phyloP scores from a whole-genome alignment of 2,888 invertebrate species.

The Clostera curtula region DNA sequence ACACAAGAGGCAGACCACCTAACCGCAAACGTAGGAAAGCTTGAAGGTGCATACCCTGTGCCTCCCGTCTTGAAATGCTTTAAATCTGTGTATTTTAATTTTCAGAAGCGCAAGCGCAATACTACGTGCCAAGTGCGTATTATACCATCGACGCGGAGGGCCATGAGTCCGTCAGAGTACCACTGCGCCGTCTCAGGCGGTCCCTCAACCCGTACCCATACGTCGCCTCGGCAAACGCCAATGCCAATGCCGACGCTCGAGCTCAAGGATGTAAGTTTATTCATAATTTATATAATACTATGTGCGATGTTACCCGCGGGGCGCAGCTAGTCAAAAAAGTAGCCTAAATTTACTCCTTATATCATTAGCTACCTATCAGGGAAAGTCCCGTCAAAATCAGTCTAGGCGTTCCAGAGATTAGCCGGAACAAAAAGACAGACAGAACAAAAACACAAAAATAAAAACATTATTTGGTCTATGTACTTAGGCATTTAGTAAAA shows the following conservation, averaged over 20 bases:
- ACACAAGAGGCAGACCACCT: no score
- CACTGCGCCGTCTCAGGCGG: constrained; percentile 57
- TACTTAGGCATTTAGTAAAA: no score
- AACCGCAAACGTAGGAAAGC: no score
- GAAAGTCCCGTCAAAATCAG: no score
- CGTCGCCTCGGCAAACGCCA: constrained; percentile 27
- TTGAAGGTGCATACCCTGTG: no score
- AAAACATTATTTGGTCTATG: no score
- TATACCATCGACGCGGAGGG: constrained; percentile 75
- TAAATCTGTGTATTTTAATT: no score
- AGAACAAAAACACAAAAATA: no score
- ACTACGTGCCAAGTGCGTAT: constrained; percentile 75
- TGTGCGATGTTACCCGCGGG: not conserved
- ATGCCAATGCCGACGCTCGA: constrained; percentile 26
- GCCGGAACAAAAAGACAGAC: no score
- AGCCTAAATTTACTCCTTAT: not conserved
- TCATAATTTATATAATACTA: not conserved
- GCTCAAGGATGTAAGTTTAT: constrained; percentile 34
- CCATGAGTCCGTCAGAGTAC: constrained; percentile 65
- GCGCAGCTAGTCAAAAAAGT: not conserved
- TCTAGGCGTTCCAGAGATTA: no score
- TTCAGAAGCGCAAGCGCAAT: constrained; percentile 70
- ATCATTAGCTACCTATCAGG: no score
- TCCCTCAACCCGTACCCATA: constrained; percentile 41
- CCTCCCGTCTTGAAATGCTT: no score